These are phyloP conservation scores for Aptenodytes forsteri DNA, from an alignment of 2,113 vertebrate species.

Conservation along the genomic window DNA sequence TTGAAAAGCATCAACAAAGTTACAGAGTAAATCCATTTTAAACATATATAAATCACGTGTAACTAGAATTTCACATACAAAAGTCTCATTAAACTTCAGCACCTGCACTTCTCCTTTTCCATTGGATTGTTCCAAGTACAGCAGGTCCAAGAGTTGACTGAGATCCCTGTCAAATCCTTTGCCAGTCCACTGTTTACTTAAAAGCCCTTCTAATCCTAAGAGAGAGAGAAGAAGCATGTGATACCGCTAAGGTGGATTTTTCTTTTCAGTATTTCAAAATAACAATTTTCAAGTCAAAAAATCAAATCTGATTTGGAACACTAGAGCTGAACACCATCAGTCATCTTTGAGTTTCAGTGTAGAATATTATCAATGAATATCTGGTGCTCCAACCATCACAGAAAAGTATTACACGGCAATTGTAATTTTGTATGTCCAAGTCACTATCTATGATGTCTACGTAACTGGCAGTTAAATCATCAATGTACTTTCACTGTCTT, in stretches of 20 bases:
- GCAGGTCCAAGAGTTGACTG: slow-evolving; percentile 76
- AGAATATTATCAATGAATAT: not conserved
- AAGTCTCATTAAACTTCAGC: slow-evolving; percentile 29
- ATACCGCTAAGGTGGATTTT: not conserved
- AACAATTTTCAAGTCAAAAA: not conserved
- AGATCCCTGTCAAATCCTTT: slow-evolving; percentile 87
- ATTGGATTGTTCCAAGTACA: slow-evolving; percentile 56
- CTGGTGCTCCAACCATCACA: not conserved
- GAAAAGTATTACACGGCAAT: not conserved
- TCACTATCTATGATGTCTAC: not conserved
- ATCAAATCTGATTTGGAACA: not conserved
- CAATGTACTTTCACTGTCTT: not conserved
- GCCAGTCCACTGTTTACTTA: slow-evolving; percentile 86
- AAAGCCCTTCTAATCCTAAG: slow-evolving; percentile 83
- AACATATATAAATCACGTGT: not conserved
- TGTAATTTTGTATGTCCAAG: not conserved
- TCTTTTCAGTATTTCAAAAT: not conserved
- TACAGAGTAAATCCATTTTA: not conserved
- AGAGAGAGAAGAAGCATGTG: not conserved
- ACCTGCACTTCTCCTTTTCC: slow-evolving; percentile 76
- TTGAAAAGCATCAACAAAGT: not conserved
- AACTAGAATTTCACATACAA: not conserved
- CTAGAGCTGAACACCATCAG: not conserved
- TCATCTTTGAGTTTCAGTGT: not conserved
- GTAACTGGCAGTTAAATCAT: not conserved